These are phyloP conservation scores for Pteropus rufus DNA, from an alignment of 2,797 vertebrate species.

Conservation along the genomic window DNA sequence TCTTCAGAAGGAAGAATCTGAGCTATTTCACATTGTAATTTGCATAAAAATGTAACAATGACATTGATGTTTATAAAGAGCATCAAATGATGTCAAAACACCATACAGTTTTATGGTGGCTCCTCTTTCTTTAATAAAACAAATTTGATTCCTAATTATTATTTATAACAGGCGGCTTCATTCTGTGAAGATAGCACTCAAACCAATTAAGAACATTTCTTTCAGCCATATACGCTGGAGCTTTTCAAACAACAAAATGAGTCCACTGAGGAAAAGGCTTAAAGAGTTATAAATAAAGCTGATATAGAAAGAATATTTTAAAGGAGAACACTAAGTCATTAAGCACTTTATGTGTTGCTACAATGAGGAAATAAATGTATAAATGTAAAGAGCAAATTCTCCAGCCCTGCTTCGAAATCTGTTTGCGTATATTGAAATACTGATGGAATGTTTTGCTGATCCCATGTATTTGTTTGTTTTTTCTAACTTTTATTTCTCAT, in stretches of 20 bases:
- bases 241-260: constrained; percentile 70
- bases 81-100: constrained; percentile 60
- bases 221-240: constrained; percentile 23
- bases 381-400: background rate
- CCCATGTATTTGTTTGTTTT: background rate
- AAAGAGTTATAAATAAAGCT: constrained; percentile 66
- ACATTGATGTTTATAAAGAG: constrained; percentile 57
- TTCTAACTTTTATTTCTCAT: background rate
- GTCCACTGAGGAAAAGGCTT: constrained; percentile 57
- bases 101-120: constrained; percentile 6
- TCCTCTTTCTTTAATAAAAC: constrained; percentile 60
- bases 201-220: constrained; percentile 66
- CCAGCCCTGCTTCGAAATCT: background rate
- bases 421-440: background rate
- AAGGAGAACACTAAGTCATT: constrained; percentile 55
- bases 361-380: background rate
- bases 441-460: background rate
- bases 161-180: constrained; percentile 58
- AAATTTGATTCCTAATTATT: constrained; percentile 69
- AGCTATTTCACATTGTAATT: constrained; percentile 63
- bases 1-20: constrained; percentile 50
- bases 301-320: constrained; percentile 42
- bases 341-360: constrained; percentile 8
- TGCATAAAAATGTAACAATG: constrained; percentile 66
- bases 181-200: constrained; percentile 65